These are phyloP conservation scores for Caenorhabditis macrosperma DNA, from an alignment of 2,888 invertebrate genomes.

Conservation along the genomic window DNA sequence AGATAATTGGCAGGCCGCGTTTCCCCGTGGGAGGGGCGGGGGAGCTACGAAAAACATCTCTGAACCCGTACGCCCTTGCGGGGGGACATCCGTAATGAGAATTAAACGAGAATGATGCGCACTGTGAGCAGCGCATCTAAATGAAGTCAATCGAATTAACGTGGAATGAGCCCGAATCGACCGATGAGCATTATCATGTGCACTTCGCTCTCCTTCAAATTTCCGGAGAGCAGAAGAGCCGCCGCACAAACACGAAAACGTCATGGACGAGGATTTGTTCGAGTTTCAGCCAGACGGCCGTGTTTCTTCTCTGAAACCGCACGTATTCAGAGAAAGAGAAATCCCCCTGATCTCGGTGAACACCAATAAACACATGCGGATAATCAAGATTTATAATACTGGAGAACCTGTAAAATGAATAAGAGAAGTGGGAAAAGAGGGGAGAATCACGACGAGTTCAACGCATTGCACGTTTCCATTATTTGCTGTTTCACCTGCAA, in stretches of 20 bases:
- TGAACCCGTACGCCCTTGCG: neutral
- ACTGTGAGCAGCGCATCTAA: constrained; percentile 4
- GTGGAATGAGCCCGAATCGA: constrained; percentile 11
- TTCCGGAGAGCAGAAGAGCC: constrained; percentile 17
- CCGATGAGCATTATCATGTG: constrained; percentile 44
- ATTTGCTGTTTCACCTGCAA: constrained; percentile 65
- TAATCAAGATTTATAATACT: constrained; percentile 27
- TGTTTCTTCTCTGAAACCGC: neutral
- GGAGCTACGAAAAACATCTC: constrained; percentile 7
- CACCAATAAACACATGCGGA: neutral
- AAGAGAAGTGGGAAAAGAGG: neutral
- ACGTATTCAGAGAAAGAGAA: neutral
- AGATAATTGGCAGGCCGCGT: constrained; percentile 36
- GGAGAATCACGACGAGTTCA: constrained; percentile 46
- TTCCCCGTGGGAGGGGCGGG: constrained; percentile 3
- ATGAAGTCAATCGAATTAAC: constrained; percentile 39
- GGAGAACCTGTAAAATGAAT: constrained; percentile 23
- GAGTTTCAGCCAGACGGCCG: constrained; percentile 21
- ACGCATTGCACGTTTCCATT: constrained; percentile 70
- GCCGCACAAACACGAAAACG: constrained; percentile 24
- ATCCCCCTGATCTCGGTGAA: constrained; percentile 17
- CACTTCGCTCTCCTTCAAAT: constrained; percentile 29
- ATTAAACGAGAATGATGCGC: neutral
- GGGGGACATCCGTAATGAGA: neutral
- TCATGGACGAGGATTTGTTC: constrained; percentile 26